These are phyloP conservation scores for Lamellibrachia luymesi DNA, from an alignment of 1,140 invertebrate species.

Conservation along the genomic window DNA sequence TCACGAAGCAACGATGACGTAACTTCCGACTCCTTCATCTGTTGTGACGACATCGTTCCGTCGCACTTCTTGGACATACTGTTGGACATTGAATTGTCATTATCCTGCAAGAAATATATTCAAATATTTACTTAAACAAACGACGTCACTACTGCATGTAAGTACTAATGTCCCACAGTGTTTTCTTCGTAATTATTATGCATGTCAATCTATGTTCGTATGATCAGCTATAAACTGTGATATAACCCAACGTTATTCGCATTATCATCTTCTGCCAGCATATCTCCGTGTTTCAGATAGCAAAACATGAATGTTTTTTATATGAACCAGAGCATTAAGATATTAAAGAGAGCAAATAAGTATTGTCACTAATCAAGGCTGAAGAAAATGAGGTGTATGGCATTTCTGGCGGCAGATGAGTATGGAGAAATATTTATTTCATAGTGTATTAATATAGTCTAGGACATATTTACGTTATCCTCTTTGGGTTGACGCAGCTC, in stretches of 20 bases:
- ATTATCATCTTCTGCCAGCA: background rate
- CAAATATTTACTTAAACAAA: background rate
- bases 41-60: background rate
- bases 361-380: background rate
- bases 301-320: too few species aligned
- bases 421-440: background rate
- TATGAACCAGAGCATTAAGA: too few species aligned
- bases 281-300: background rate
- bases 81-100: background rate
- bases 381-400: background rate
- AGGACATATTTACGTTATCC: background rate
- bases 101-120: background rate
- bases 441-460: background rate
- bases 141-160: background rate
- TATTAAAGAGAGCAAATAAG: too few species aligned
- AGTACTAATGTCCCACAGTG: too few species aligned
- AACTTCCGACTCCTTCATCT: background rate
- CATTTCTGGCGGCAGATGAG: background rate
- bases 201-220: background rate
- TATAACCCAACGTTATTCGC: background rate
- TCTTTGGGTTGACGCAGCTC: background rate
- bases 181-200: too few species aligned
- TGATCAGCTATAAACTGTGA: background rate
- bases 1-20: background rate
- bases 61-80: background rate